Evolutionary conservation across 2,888 invertebrate genomes (phyloP).

Genomic region (Xanthorhoe designata): DNA sequence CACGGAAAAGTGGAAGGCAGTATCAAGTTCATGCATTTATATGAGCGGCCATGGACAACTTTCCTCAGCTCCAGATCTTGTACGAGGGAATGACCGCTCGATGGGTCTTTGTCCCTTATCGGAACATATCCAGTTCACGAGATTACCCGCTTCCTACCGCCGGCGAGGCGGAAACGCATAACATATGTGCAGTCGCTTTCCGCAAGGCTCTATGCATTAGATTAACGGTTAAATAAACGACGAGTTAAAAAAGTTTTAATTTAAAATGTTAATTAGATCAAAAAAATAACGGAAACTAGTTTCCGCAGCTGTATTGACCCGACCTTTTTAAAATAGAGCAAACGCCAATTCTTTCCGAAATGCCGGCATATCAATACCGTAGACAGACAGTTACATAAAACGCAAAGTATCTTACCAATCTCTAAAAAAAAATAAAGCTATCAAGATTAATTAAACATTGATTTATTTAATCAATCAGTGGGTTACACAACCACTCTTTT

Average conservation of each 20-base stretch:
- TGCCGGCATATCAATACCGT: neutral
- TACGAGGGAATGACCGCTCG: conserved; percentile 75
- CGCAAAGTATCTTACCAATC: neutral
- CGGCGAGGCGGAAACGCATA: conserved; percentile 53
- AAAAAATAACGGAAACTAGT: conserved; percentile 31
- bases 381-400: neutral
- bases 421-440: no score
- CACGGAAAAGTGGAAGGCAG: conserved; percentile 75
- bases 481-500: no score
- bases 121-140: conserved; percentile 73
- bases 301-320: conserved; percentile 23
- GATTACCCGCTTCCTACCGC: conserved; percentile 60
- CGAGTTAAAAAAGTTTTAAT: conserved; percentile 9
- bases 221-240: neutral
- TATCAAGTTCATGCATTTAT: conserved; percentile 84
- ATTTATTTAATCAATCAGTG: no score
- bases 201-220: neutral
- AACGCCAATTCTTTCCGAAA: conserved; percentile 8
- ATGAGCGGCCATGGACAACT: conserved; percentile 72
- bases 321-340: neutral
- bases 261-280: neutral
- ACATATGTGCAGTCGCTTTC: conserved; percentile 34
- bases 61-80: conserved; percentile 75
- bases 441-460: no score
- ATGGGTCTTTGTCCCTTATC: conserved; percentile 81